Conservation (phyloP, 2,113 vertebrate species). For the Chlamydotis undulata region DNA sequence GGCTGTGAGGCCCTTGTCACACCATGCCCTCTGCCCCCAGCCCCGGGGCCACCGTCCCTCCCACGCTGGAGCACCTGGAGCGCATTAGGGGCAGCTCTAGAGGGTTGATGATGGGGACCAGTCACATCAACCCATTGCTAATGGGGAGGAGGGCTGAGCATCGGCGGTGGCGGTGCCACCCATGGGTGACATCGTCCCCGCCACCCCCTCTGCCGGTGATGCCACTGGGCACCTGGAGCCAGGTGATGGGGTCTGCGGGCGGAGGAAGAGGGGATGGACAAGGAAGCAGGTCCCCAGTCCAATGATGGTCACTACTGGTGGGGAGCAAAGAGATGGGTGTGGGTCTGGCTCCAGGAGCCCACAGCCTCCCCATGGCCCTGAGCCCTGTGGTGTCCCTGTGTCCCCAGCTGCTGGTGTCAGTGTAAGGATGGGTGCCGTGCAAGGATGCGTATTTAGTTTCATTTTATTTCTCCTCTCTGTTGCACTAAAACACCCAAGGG, state of each 20-base stretch:
- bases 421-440: accelerated
- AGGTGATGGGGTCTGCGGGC: not conserved
- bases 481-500: not conserved
- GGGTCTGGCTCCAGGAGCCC: not conserved
- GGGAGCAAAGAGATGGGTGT: not conserved
- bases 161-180: not conserved
- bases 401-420: not conserved
- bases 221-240: accelerated
- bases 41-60: not conserved
- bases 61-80: not conserved
- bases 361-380: not conserved
- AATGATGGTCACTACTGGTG: accelerated
- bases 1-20: not conserved
- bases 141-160: accelerated
- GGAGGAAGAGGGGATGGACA: not conserved
- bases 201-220: not conserved
- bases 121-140: accelerated
- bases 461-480: not conserved
- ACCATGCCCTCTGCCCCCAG: not conserved
- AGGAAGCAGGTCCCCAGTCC: accelerated
- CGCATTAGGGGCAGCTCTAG: accelerated
- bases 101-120: accelerated
- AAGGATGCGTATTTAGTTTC: accelerated
- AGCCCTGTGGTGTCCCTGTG: not conserved
- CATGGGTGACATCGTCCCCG: accelerated